Evolutionary conservation across 2,888 invertebrate species (phyloP), one percentile per base, ranked within the genome.

Genomic region (Morinoia aosen): DNA sequence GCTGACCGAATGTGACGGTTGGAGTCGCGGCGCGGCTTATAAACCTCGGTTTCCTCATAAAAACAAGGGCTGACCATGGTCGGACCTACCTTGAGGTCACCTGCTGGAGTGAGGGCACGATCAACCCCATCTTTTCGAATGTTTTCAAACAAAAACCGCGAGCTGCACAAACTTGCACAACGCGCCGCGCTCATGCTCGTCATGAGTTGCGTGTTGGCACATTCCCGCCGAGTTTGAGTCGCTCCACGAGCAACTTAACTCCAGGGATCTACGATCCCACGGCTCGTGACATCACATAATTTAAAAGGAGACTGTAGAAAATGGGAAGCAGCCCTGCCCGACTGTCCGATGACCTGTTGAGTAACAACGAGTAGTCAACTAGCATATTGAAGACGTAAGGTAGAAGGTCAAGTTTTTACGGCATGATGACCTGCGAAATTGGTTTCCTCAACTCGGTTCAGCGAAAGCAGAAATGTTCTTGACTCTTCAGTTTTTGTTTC

Each of bases 331-430:
- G 90, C 90, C 90, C 39, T 90, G 90, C 90, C 90, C 90, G 14
- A 12, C 16, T 39, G 90, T 90, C 40, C 39, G 90, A 90, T 90
- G 90, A 90, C 90, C 90, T 90, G 48, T 90, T 90, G 48, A 40
- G 90, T 90, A 48, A 90, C 33, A 33, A 90, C 16, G 48, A 90
- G 93, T 33, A 12, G 48, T 57, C 93, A 57, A 48, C 93, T 33
- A 56, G 93, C 19, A 76, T 33, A 76, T 33, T 76, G 76, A 76
- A 93, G 93, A 93, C 33, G 48, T 93, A 48, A 56, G 33, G 57
- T 25, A 93, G 93, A 93, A 93, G 93, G 93, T 93, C 93, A 57
- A 93, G 25, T 93, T 93, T 93, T 93, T 93, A 93, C 57, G 93
- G 57, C 25, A 93, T 10, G 57, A 93, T 93, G 93, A 93, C 93